Conservation (phyloP, 2,888 invertebrate species). For the Hemithea aestivaria region DNA sequence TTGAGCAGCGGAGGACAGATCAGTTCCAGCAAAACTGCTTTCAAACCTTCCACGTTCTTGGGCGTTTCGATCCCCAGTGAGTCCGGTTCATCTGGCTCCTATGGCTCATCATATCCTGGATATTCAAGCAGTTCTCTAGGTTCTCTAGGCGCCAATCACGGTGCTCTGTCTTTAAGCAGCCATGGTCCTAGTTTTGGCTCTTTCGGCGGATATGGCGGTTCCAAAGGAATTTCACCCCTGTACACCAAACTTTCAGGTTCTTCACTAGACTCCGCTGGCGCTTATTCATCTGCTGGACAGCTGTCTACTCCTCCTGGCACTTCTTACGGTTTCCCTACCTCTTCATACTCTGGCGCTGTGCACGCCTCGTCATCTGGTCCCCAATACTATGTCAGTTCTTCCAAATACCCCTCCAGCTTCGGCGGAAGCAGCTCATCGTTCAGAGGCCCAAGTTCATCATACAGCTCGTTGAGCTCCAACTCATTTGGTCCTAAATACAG, state of each 20-base stretch:
- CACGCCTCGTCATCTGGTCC: slow-evolving; percentile 59
- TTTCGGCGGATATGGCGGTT: slow-evolving; percentile 47
- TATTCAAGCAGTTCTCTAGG: slow-evolving; percentile 17
- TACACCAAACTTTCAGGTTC: slow-evolving; percentile 56
- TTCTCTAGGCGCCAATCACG: slow-evolving; percentile 41
- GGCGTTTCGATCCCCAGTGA: slow-evolving; percentile 62
- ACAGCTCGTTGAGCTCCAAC: slow-evolving; percentile 51
- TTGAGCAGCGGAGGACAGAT: slow-evolving; percentile 39
- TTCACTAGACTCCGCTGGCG: slow-evolving; percentile 48
- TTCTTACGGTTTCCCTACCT: slow-evolving; percentile 53
- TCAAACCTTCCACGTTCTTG: slow-evolving; percentile 70
- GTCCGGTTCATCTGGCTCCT: slow-evolving; percentile 47
- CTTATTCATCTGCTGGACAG: slow-evolving; percentile 56
- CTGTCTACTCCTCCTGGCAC: slow-evolving; percentile 52
- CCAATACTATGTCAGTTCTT: slow-evolving; percentile 50
- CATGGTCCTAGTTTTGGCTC: slow-evolving; percentile 50
- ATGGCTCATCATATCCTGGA: slow-evolving; percentile 46
- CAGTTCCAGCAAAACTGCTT: slow-evolving; percentile 54
- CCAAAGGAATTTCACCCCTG: slow-evolving; percentile 50
- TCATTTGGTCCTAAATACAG: slow-evolving; percentile 60
- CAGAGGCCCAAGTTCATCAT: slow-evolving; percentile 48
- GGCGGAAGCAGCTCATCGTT: slow-evolving; percentile 56
- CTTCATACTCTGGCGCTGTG: slow-evolving; percentile 45
- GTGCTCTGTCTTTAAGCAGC: slow-evolving; percentile 42
- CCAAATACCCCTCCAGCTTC: slow-evolving; percentile 51